These are phyloP conservation scores for Eilema sororculum DNA, from an alignment of 2,888 invertebrate genomes.

Conservation along the genomic window DNA sequence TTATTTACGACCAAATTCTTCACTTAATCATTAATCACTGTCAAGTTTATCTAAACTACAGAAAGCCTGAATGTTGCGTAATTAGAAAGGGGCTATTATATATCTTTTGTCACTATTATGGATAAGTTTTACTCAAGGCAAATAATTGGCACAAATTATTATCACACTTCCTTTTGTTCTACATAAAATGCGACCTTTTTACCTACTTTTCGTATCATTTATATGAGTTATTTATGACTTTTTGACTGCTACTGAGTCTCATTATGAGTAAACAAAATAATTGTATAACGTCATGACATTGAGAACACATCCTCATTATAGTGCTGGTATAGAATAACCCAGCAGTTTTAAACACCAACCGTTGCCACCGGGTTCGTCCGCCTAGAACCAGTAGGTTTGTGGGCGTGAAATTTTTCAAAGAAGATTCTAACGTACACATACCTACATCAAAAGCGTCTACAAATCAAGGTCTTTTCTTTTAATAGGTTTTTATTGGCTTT, in stretches of 20 bases:
- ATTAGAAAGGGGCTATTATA: not conserved
- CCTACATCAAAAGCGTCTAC: not conserved
- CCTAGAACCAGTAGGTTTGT: too few species aligned
- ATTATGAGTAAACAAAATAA: not conserved
- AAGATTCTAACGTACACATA: not conserved
- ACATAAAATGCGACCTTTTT: slow-evolving; percentile 26
- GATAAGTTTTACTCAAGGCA: not conserved
- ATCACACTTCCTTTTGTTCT: slow-evolving; percentile 19
- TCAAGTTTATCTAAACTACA: not conserved
- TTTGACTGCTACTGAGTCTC: slow-evolving; percentile 29
- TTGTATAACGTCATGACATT: not conserved
- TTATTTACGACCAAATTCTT: not conserved
- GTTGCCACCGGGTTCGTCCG: too few species aligned
- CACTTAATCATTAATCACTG: not conserved
- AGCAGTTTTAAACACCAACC: not conserved
- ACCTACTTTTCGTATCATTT: slow-evolving; percentile 15
- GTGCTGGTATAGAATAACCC: not conserved
- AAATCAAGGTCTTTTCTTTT: not conserved
- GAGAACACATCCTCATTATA: not conserved
- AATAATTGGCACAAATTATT: slow-evolving; percentile 5
- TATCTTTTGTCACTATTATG: not conserved
- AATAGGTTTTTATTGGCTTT: not conserved
- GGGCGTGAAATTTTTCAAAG: not conserved
- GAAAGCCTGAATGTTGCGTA: not conserved
- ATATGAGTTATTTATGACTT: slow-evolving; percentile 37